Evolutionary conservation across 2,888 invertebrate species (phyloP).

Genomic region (Ectemnius cavifrons): DNA sequence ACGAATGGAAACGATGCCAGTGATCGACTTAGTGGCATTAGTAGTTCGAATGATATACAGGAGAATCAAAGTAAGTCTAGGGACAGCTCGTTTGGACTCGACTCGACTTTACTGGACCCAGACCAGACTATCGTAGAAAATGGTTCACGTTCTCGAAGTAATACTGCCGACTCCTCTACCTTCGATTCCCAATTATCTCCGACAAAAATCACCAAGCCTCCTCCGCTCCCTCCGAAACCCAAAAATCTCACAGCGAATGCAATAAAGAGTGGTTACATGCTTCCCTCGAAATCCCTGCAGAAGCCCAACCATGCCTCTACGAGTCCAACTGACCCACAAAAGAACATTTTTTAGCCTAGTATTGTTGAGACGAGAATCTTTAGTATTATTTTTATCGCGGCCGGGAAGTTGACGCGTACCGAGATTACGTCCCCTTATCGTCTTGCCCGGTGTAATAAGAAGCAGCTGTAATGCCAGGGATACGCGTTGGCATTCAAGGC

Average conservation of each 20-base stretch:
- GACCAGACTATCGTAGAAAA: constrained; percentile 74
- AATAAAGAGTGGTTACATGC: constrained; percentile 67
- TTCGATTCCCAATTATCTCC: constrained; percentile 60
- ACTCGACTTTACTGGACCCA: constrained; percentile 69
- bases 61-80: constrained; percentile 60
- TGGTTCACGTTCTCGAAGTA: constrained; percentile 51
- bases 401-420: not conserved
- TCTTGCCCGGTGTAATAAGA: constrained; percentile 20
- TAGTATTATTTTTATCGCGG: constrained; percentile 8
- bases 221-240: constrained; percentile 87
- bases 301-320: constrained; percentile 62
- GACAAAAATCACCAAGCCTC: constrained; percentile 79
- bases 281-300: constrained; percentile 69
- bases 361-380: constrained; percentile 5
- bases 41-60: constrained; percentile 25
- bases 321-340: constrained; percentile 60
- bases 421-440: not conserved
- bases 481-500: constrained; percentile 30
- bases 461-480: constrained; percentile 35
- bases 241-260: constrained; percentile 83
- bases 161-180: constrained; percentile 41
- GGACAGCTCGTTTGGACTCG: constrained; percentile 67
- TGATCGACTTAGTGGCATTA: constrained; percentile 36
- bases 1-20: constrained; percentile 48
- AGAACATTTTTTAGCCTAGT: constrained; percentile 59